Conservation (phyloP, 2,888 invertebrate genomes). For the Machimus rusticus region DNA sequence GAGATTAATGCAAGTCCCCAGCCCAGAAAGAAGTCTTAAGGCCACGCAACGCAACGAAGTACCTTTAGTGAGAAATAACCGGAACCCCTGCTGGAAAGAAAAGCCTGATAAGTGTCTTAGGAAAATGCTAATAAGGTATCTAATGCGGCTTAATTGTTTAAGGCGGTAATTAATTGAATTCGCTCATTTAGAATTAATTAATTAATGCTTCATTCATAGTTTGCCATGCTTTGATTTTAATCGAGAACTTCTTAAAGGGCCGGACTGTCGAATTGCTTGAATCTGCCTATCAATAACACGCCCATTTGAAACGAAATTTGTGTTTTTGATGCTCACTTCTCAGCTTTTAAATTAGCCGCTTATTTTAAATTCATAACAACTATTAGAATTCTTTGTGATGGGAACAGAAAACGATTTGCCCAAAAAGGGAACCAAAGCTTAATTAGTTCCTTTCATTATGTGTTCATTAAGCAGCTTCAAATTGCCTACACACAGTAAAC, state of each 20-base stretch:
- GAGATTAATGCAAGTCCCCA: constrained; percentile 2
- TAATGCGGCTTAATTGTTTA: constrained; percentile 1
- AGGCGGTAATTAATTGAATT: not conserved
- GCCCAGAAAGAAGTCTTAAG: not conserved
- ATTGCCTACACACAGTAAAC: not conserved
- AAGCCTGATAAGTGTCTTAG: not conserved
- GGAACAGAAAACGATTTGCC: not conserved
- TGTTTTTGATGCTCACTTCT: not conserved
- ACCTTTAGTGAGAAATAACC: constrained; percentile 20
- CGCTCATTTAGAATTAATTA: constrained; percentile 22
- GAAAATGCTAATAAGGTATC: constrained; percentile 10
- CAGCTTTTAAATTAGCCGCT: not conserved
- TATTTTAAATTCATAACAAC: not conserved
- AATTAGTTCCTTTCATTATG: not conserved
- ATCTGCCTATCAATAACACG: not conserved
- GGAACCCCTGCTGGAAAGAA: constrained; percentile 12
- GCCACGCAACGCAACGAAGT: not conserved
- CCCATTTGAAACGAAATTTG: not conserved
- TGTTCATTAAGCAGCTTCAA: not conserved
- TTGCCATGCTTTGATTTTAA: not conserved
- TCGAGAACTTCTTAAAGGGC: not conserved
- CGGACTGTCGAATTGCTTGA: not conserved
- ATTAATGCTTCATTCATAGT: constrained; percentile 4
- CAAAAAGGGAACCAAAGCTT: not conserved
- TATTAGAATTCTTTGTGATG: not conserved